Evolutionary conservation across 2,888 invertebrate species (phyloP).

Genomic region (Lomographa bimaculata): DNA sequence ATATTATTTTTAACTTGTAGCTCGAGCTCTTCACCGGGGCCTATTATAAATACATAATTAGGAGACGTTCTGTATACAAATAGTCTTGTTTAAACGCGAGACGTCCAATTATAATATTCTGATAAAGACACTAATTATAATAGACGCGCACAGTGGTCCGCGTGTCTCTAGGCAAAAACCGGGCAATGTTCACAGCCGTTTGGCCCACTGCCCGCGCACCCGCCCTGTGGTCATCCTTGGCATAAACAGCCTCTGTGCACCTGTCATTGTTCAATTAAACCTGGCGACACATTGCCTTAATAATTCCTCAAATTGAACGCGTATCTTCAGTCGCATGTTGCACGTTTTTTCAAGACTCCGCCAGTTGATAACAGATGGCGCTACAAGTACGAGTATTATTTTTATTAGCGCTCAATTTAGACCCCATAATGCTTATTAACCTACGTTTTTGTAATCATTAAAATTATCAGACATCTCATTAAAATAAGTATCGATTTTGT

Average conservation of each 20-base stretch:
- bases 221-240: conserved; percentile 74
- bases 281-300: conserved; percentile 73
- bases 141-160: conserved; percentile 55
- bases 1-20: too few species aligned
- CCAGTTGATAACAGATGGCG: conserved; percentile 75
- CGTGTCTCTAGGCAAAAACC: conserved; percentile 56
- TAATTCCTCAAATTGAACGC: conserved; percentile 60
- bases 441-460: conserved; percentile 23
- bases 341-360: conserved; percentile 35
- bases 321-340: conserved; percentile 17
- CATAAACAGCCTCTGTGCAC: conserved; percentile 58
- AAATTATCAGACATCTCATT: conserved; percentile 30
- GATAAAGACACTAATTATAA: conserved; percentile 72
- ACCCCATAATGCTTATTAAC: neutral
- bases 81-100: conserved; percentile 49
- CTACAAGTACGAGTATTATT: conserved; percentile 27
- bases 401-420: conserved; percentile 6
- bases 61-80: conserved; percentile 44
- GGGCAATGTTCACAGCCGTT: conserved; percentile 60
- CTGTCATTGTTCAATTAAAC: conserved; percentile 76
- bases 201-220: conserved; percentile 55
- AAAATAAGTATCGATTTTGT: conserved; percentile 39
- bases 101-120: conserved; percentile 65
- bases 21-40: conserved; percentile 28
- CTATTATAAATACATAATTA: conserved; percentile 27